Conservation (phyloP, 1,140 invertebrate species). For the Platorchestia sp. region DNA sequence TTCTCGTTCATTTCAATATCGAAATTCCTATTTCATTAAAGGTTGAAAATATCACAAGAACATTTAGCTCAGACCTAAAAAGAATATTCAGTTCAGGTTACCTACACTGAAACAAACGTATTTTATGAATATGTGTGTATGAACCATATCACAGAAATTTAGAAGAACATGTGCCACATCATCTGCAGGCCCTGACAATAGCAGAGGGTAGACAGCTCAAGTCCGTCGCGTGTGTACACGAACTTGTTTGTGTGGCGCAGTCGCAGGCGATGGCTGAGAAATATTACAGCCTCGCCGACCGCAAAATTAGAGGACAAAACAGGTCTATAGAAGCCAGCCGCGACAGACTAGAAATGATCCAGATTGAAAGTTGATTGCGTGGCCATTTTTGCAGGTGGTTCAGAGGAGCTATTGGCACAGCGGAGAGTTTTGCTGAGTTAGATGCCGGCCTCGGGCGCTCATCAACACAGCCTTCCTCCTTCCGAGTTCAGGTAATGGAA, state of each 20-base stretch:
- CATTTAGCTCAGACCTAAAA: no score
- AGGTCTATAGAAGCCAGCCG: neutral
- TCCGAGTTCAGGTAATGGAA: neutral
- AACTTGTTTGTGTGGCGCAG: neutral
- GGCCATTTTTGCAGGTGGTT: neutral
- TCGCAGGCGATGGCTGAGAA: neutral
- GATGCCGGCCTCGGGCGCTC: neutral
- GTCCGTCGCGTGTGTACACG: neutral
- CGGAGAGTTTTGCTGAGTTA: neutral
- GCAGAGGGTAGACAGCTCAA: neutral
- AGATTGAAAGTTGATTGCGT: neutral
- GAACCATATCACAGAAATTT: no score
- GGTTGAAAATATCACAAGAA: no score
- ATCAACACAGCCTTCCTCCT: neutral
- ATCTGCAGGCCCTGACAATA: neutral
- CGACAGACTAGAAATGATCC: neutral
- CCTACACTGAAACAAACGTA: no score
- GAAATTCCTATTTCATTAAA: no score
- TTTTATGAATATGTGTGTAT: no score
- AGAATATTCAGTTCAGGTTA: no score
- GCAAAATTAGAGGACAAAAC: neutral
- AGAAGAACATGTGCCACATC: neutral
- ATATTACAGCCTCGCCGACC: neutral
- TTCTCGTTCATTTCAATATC: no score
- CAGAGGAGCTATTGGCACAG: neutral